phyloP scores from a whole-genome alignment of 2,888 invertebrate genomes.

The Imbricaverruca yamaguchii region DNA sequence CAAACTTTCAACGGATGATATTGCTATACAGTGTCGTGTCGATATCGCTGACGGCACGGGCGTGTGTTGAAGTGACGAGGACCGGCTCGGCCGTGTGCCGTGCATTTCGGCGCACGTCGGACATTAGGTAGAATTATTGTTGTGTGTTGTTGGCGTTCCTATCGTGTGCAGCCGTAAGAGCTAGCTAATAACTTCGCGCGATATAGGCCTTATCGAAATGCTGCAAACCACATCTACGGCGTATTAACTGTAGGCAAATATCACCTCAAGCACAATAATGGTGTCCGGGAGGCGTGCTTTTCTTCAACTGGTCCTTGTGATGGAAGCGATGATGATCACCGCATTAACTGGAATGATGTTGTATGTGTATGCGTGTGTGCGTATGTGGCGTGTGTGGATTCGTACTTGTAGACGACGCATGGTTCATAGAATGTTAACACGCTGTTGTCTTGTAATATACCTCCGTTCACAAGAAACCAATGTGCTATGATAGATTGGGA shows the following conservation, averaged over 20 bases:
- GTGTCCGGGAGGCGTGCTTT: background rate
- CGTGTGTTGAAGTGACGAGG: too few relatives aligned
- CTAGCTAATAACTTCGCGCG: background rate
- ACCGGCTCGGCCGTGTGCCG: too few relatives aligned
- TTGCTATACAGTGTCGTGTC: background rate
- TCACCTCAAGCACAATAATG: background rate
- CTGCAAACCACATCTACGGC: background rate
- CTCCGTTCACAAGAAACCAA: background rate
- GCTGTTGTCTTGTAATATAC: background rate
- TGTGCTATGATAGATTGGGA: background rate
- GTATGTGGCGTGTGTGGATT: background rate
- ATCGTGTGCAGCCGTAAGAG: background rate
- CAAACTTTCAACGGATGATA: conserved; percentile 4
- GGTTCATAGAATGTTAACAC: background rate
- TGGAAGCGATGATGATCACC: background rate
- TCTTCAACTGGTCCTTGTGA: background rate
- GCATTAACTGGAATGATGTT: background rate
- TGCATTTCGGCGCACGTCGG: too few relatives aligned
- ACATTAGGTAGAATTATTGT: conserved; percentile 5
- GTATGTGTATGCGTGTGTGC: background rate
- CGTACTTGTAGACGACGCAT: background rate
- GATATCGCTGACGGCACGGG: background rate
- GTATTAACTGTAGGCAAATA: background rate
- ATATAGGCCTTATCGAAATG: background rate
- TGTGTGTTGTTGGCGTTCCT: background rate